Conservation (phyloP, 2,113 vertebrate genomes). For the Megalops atlanticus region DNA sequence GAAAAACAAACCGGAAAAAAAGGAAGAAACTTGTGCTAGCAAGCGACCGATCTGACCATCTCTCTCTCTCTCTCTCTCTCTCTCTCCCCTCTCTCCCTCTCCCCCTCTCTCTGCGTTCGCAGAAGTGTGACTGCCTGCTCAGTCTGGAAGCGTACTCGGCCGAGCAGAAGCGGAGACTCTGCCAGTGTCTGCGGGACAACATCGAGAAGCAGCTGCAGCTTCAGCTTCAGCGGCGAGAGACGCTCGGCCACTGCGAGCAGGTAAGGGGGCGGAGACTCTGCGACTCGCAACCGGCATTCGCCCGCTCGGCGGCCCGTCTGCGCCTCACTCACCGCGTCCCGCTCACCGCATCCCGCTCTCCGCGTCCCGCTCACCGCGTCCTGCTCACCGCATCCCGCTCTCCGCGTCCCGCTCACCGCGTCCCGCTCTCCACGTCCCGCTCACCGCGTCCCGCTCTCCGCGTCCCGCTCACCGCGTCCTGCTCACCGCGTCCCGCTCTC, state of each 20-base stretch:
- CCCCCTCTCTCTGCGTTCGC: slow-evolving; percentile 29
- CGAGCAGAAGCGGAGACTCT: slow-evolving; percentile 93
- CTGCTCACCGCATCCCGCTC: not conserved
- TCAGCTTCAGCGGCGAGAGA: slow-evolving; percentile 74
- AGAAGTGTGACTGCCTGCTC: slow-evolving; percentile 95
- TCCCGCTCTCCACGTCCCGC: not conserved
- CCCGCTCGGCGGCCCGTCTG: no score
- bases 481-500: not conserved
- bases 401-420: no score
- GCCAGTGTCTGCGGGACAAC: slow-evolving; percentile 92
- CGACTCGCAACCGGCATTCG: no score
- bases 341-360: not conserved
- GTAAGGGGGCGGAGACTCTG: slow-evolving; percentile 64
- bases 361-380: no score
- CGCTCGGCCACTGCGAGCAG: slow-evolving; percentile 70
- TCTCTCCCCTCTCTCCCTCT: slow-evolving; percentile 13
- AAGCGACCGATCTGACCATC: not conserved
- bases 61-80: slow-evolving; percentile 27
- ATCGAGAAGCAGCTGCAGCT: slow-evolving; percentile 81
- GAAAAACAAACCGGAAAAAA: not conserved
- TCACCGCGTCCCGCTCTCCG: no score
- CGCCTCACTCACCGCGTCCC: no score
- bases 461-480: no score
- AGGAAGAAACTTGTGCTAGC: not conserved
- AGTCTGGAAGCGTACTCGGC: slow-evolving; percentile 90